Base-by-base conservation (phyloP, 2,888 invertebrate species). In the Masnerella sp. region DNA sequence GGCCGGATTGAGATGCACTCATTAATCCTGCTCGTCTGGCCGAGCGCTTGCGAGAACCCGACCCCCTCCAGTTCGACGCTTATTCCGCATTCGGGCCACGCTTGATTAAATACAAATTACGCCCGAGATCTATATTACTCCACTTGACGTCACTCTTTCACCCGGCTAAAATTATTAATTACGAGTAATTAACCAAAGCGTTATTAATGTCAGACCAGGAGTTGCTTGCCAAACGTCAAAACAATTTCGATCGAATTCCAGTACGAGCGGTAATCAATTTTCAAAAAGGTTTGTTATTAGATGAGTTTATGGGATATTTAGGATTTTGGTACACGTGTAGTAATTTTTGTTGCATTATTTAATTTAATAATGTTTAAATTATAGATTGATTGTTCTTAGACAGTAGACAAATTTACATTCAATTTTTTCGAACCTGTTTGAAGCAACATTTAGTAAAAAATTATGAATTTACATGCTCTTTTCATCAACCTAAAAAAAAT, bases 1-100 rank as follows among this genome's bases (percentile, higher is more conserved):
- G 80, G 80, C 81, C 79, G 82, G 84, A 86, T 85, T 85, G 86
- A 86, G 85, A 86, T 85, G 86, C 86, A 85, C 85, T 83, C 86
- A 86, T 86, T 85, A 85, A 86, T 86, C 84, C 84, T 84, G 77
- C 77, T 75, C 77, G 75, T 74, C 76, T 77, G 74, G 70, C 67
- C 70, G 76, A 52, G 68, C 72, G 58, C 52, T 78, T 65, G 62
- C 68, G 56, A 61, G 67, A 67, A 73, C 54, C 32, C 54, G 34
- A 7, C 8, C 70, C 52, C 59, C 69, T 67, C 45, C 65, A 42
- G 7, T 32, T 9, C n/a, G 1, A 11, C 56, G 61, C 74, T 62
- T 71, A 72, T 77, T 76, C 72, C 73, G 52, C 71, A 75, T 74
- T 71, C 67, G 76, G 70, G 61, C 62, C 52, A 64, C 61, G 65